Evolutionary conservation across 2,113 vertebrate genomes (phyloP), one percentile per base, ranked within the genome.

Genomic region (Oxygymnocypris stewartii): DNA sequence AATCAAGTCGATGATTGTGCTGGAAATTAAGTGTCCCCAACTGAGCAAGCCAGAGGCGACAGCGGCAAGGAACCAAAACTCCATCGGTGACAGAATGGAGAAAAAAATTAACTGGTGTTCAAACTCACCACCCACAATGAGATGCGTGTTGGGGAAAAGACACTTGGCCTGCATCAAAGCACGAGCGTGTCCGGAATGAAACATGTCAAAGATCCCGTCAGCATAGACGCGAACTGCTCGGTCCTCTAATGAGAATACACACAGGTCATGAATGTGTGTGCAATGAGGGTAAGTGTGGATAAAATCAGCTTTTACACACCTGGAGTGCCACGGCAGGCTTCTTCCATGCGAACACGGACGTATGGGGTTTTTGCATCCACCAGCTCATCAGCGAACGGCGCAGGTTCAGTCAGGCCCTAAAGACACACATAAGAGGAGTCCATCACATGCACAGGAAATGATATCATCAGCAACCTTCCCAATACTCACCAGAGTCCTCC

Each of bases 101-200:
- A n/a, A n/a, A n/a, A n/a, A n/a, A n/a, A n/a, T n/a, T 31, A 31
- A 31, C 28, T 31, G 28, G 28, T 31, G 37, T 10, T 14, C 20
- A 31, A 37, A 76, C 96, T 96, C 94, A 98, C 98, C 97, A 92
- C 98, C 98, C 0, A 99, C 98, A 69, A 99, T 99, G 92, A 99
- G 97, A 92, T 99, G 97, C 14, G 98, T 99, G 89, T 99, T 99
- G 84, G 98, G 98, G 90, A 99, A 99, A 89, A 99, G 98, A 90
- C 96, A 95, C 94, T 99, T 99, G 0, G 98, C 98, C 92, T 99
- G 98, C 98, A 99, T 99, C 89, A 99, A 94, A 44, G 98, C 98
- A 80, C 98, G 96, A 91, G 98, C 98, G 9, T 99, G 98, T 89
- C 98, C 98, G 9, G 97, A 99, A 91, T 99, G 98, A 92, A 99